Base-by-base conservation (phyloP, 2,797 vertebrate genomes). In the Pipistrellus nathusii region DNA sequence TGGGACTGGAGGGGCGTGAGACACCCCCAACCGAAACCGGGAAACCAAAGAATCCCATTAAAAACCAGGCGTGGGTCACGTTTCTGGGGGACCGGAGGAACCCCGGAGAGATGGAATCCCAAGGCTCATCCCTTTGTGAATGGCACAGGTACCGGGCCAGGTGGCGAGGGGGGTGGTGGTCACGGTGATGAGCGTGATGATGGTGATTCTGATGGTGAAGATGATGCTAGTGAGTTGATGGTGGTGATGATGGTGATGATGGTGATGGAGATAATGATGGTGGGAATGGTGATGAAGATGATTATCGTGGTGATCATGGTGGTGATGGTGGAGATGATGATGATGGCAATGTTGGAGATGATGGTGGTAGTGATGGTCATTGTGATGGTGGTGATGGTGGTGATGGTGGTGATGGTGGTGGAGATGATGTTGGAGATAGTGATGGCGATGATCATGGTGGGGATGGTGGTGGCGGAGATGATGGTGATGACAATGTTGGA, bases 281-380 rank as follows among this genome's bases (percentile, higher is more conserved):
- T 1, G 4, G 10, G 14, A 4, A 51, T 46, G 46, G 1, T 1
- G 59, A 1, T 59, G 20, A 5, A 20, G n/a, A 5, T 6, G 59
- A 20, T 0, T 5, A 2, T 14, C 7, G 11, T 21, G 23, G 2
- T 18, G 15, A 0, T 32, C 27, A 6, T 1, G 17, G 6, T 1
- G 17, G 6, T 1, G 17, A 6, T n/a, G 15, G 0, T 13, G n/a
- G 2, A 4, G 46, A 25, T 14, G 13, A 6, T 30, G 51, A 6
- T 21, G 4, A 1, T 18, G 48, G 3, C 9, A 8, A 0, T 3
- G 6, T 17, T 8, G 86, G 6, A 8, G 0, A 0, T 38, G 75
- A 4, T 23, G 44, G 35, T 30, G 21, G 46, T 48, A 4, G 14
- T 1, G 17, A 4, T 4, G 41, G 2, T n/a, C 11, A 0, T 13